Conservation (phyloP, 2,113 vertebrate species). For the Thymallus thymallus region DNA sequence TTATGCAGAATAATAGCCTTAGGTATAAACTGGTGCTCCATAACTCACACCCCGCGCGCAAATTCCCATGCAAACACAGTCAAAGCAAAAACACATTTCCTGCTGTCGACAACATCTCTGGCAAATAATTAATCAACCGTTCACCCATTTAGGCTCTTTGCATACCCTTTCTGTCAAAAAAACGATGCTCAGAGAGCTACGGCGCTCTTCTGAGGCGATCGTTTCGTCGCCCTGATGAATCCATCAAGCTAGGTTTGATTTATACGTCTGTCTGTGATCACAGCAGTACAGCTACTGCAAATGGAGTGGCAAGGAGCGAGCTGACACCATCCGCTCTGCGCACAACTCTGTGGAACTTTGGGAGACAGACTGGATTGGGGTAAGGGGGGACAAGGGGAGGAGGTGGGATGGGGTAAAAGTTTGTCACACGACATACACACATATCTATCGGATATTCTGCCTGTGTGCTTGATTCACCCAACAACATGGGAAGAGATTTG, state of each 20-base stretch:
- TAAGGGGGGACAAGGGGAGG: conserved; percentile 31
- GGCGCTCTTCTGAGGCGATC: conserved; percentile 90
- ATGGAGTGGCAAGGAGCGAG: conserved; percentile 7
- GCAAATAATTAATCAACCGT: conserved; percentile 96
- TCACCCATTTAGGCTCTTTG: conserved; percentile 95
- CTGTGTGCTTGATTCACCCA: background rate
- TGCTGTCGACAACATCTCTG: conserved; percentile 96
- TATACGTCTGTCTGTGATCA: conserved; percentile 99
- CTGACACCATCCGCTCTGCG: conserved; percentile 14
- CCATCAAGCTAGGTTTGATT: conserved; percentile 99
- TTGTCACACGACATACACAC: conserved; percentile 62
- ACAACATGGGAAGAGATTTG: conserved; percentile 45
- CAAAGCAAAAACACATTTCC: conserved; percentile 93
- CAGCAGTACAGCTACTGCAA: conserved; percentile 94
- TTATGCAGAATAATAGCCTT: conserved; percentile 81
- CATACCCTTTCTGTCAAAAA: conserved; percentile 98
- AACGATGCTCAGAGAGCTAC: conserved; percentile 91
- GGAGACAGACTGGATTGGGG: conserved; percentile 55
- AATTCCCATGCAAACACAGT: conserved; percentile 88
- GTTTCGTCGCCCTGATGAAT: conserved; percentile 91
- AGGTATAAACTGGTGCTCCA: conserved; percentile 88
- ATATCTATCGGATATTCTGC: conserved; percentile 24
- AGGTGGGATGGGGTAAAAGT: conserved; percentile 65
- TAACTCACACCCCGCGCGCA: conserved; percentile 82
- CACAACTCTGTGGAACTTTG: conserved; percentile 49